Conservation (phyloP, 1,140 invertebrate species). For the Diabrotica virgifera region DNA sequence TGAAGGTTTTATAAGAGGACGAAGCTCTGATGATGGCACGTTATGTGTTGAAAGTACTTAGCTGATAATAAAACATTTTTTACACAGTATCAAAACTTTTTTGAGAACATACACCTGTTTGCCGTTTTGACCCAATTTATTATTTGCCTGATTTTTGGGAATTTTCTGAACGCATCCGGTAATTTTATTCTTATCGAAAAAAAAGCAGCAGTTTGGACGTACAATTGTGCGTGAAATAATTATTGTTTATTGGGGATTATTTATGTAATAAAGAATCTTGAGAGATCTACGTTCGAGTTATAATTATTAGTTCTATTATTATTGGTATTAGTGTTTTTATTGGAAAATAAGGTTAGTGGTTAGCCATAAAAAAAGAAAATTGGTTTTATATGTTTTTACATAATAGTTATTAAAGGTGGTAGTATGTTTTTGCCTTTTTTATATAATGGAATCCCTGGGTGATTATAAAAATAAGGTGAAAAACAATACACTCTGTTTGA, state of each 20-base stretch:
- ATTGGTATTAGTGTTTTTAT: background rate
- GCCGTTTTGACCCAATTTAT: no score
- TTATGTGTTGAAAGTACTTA: no score
- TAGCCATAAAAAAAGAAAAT: no score
- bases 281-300: background rate
- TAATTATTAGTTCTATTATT: background rate
- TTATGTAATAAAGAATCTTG: constrained; percentile 13
- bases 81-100: no score
- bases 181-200: constrained; percentile 9
- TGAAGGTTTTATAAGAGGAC: no score
- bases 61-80: no score
- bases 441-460: no score
- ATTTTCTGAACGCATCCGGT: background rate
- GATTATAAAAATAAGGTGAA: no score
- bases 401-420: background rate
- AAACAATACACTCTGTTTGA: no score
- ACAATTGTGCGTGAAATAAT: constrained; percentile 10
- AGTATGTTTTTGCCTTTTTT: background rate
- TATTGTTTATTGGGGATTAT: constrained; percentile 9
- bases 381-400: background rate
- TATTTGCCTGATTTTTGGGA: no score
- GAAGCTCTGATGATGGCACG: no score
- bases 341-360: constrained; percentile 4
- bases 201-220: constrained; percentile 5
- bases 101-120: no score